Evolutionary conservation across 2,797 vertebrate species (phyloP), one percentile per base, ranked within the genome.

Genomic region (Acipenser ruthenus): DNA sequence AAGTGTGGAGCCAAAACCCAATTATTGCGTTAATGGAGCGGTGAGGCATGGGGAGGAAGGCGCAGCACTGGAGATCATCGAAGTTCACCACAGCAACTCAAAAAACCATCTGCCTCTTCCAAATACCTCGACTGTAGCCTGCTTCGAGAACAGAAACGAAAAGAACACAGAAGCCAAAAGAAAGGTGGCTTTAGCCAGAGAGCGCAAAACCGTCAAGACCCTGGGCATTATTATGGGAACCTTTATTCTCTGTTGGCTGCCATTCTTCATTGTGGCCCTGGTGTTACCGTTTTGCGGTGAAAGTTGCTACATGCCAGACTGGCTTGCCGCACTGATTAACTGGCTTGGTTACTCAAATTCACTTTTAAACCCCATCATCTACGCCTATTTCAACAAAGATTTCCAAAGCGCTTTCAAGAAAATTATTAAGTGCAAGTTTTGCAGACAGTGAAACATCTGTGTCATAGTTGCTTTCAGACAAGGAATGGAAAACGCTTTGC

Each of bases 261-360:
- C 95, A 5, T 98, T 98, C 78, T 99, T 98, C 86, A 97, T 96
- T 68, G 96, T 97, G 65, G 96, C 95, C 0, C 90, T 99, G 58
- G 94, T 97, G 68, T 71, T 97, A 75, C 96, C 96, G 67, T 97
- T 98, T 79, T 99, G 96, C 69, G 86, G 91, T 65, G 86, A 90
- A 73, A 87, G 87, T 75, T 98, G 96, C 78, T 91, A 89, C 75
- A 97, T 97, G 95, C 96, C 96, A 49, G 81, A 85, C 13, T 92
- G 91, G 87, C 72, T 99, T 73, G 89, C 86, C 12, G 93, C 91
- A 49, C 90, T 98, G 63, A 97, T 99, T 69, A 99, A 95, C 84
- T 99, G 96, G 96, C 89, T 98, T 69, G 96, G 96, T 72, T 99
- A 99, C 78, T 97, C 96, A 75, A 99, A 98, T 84, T 98, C 96